phyloP scores from a whole-genome alignment of 37 sponge, comb jelly and placozoan species.

The Cladorhizidae sp. region DNA sequence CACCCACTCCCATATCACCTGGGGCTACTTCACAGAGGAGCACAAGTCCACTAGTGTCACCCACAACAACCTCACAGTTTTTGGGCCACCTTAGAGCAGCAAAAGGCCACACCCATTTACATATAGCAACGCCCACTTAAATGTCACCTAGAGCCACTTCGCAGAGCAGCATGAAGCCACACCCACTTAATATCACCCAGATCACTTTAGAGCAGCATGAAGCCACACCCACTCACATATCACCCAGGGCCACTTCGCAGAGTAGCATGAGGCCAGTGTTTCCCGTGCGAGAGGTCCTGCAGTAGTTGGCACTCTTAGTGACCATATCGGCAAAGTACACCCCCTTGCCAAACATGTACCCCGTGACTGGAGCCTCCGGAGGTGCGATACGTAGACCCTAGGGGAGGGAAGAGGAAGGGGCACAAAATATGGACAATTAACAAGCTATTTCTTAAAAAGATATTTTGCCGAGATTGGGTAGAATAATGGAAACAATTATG shows the following conservation, averaged over 20 bases:
- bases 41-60: conserved; percentile 91
- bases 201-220: too few species aligned
- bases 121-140: too few species aligned
- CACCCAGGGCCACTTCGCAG: conserved; percentile 97
- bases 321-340: conserved; percentile 98
- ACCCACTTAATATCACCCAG: too few species aligned
- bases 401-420: background rate
- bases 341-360: conserved; percentile 99
- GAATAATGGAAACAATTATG: background rate
- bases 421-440: too few species aligned
- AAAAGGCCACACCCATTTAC: too few species aligned
- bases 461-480: too few species aligned
- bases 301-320: conserved; percentile 95
- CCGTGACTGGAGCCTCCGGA: conserved; percentile 97
- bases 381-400: conserved; percentile 96
- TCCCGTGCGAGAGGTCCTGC: conserved; percentile 57
- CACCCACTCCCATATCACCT: conserved; percentile 89
- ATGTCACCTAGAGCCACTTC: too few species aligned
- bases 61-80: too few species aligned
- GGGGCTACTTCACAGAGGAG: conserved; percentile 97
- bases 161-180: too few species aligned
- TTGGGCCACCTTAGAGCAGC: too few species aligned
- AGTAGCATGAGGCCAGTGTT: conserved; percentile 88
- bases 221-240: conserved; percentile 77
- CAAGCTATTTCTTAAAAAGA: too few species aligned